Evolutionary conservation across 2,888 invertebrate species (phyloP), one percentile per base, ranked within the genome.

Genomic region (Diaphora mendica): DNA sequence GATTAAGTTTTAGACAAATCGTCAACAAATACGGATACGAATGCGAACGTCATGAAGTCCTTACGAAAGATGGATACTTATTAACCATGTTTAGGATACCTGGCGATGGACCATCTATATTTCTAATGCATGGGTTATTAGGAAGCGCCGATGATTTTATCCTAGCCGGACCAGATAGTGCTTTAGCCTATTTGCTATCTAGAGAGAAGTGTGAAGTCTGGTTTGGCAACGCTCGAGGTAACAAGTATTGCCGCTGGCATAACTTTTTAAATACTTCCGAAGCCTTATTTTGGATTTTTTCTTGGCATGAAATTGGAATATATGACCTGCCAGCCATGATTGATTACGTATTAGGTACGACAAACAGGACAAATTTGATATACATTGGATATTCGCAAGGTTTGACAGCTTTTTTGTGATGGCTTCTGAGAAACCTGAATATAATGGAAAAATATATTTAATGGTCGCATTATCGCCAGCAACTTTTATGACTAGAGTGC

Each of bases 301-400:
- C 97, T 71, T 98, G 97, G 97, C 97, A 99, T 89, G 97, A 98
- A 88, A 98, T 98, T 87, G 98, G 97, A 0, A 88, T 93, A 44
- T 96, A 95, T 84, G 99, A 99, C 89, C 87, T 99, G 5, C 98
- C 99, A 3, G 97, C 97, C 0, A 97, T 97, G 94, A 97, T 99
- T 42, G 97, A 99, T 86, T 96, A 97, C 86, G 94, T 97, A 2
- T 88, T 97, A 0, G 82, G 90, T 0, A 77, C 80, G 15, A 97
- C 97, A 0, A 93, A 95, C 0, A 90, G 95, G 55, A 75, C 92
- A 7, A 65, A 64, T 13, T 73, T 98, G 0, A 96, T 96, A 81
- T 98, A 97, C 87, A 90, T 97, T 17, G 98, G 97, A 0, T 97
- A 98, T 89, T 97, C 97, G n/a, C 96, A 96, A 91, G 98, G 97